These are phyloP conservation scores for Lota lota DNA, from an alignment of 2,113 vertebrate genomes.

Conservation along the genomic window DNA sequence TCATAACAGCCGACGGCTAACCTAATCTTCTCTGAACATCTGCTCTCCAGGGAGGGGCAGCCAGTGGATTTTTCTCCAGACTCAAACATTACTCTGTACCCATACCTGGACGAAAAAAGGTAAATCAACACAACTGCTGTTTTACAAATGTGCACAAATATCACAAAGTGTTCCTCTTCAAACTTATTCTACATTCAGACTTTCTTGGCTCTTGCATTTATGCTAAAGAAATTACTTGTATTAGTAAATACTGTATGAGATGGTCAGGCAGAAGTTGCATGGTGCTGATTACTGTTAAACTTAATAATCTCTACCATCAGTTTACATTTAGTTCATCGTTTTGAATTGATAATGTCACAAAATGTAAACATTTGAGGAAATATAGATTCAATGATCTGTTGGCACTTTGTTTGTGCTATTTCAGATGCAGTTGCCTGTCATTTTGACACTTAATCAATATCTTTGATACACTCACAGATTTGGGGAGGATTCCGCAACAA, in stretches of 20 bases:
- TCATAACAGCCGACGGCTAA: background rate
- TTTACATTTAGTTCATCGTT: too few relatives aligned
- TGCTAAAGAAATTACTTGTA: too few relatives aligned
- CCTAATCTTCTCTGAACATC: conserved; percentile 76
- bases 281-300: too few relatives aligned
- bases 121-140: conserved; percentile 63
- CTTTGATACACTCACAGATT: conserved; percentile 10
- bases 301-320: too few relatives aligned
- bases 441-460: background rate
- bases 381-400: too few relatives aligned
- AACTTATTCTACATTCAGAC: background rate
- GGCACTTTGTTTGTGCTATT: background rate
- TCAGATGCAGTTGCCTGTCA: too few relatives aligned
- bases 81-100: conserved; percentile 85
- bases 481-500: background rate
- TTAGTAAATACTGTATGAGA: too few relatives aligned
- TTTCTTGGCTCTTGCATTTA: background rate
- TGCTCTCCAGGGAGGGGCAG: conserved; percentile 83
- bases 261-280: too few relatives aligned
- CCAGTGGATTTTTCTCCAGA: conserved; percentile 82
- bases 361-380: background rate
- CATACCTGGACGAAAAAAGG: conserved; percentile 85
- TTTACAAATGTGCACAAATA: background rate
- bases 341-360: too few relatives aligned
- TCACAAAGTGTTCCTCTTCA: too few relatives aligned